Evolutionary conservation across 2,113 vertebrate species (phyloP).

Genomic region (Carlito syrichta): DNA sequence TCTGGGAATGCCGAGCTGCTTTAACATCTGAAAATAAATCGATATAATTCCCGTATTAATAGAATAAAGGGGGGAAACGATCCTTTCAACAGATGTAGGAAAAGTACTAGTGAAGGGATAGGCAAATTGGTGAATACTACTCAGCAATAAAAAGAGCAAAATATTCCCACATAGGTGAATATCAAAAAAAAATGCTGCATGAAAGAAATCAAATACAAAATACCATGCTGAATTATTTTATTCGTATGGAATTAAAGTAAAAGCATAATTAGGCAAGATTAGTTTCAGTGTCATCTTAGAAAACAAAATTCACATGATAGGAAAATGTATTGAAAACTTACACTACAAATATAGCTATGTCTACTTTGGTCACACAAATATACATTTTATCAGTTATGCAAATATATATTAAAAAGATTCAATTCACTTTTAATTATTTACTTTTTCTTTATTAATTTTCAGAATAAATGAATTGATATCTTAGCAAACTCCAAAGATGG

Average conservation of each 20-base stretch:
- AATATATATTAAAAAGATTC: neutral
- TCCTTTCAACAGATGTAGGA: neutral
- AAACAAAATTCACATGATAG: neutral
- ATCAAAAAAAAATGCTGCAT: neutral
- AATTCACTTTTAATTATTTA: neutral
- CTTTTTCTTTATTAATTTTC: conserved; percentile 21
- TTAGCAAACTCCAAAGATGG: neutral
- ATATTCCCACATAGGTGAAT: neutral
- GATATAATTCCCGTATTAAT: neutral
- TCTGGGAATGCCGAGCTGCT: neutral
- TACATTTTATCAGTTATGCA: too few relatives aligned
- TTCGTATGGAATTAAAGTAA: neutral
- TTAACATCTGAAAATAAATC: conserved; percentile 15
- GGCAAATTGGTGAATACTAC: neutral
- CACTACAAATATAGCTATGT: neutral
- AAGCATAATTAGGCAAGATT: neutral
- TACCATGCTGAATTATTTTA: neutral
- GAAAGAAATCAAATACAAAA: conserved; percentile 8
- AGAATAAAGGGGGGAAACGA: neutral
- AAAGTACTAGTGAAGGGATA: neutral
- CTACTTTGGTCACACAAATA: neutral
- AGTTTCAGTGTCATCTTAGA: neutral
- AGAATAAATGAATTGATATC: neutral
- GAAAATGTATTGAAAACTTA: neutral
- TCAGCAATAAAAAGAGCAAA: neutral